phyloP scores from a whole-genome alignment of 2,797 vertebrate genomes.

The Cyprinodon diabolis region DNA sequence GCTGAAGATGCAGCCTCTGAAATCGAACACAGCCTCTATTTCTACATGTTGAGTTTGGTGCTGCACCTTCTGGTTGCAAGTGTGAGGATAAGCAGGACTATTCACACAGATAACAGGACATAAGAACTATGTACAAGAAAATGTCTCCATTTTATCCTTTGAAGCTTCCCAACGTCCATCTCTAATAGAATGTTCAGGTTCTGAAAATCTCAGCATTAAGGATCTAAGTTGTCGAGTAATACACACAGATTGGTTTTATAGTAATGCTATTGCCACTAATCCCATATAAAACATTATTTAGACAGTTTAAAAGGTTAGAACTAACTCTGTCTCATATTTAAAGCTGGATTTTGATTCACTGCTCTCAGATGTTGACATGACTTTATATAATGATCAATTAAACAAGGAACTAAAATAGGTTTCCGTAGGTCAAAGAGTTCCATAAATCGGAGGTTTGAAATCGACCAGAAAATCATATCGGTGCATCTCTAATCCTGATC shows the following conservation, averaged over 20 bases:
- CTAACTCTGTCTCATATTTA: background rate
- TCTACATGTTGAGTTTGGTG: background rate
- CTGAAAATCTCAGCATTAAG: background rate
- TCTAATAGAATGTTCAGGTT: background rate
- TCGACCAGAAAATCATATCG: background rate
- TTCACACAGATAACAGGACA: background rate
- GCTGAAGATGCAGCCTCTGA: no score
- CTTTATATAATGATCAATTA: background rate
- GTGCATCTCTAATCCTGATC: slow-evolving; percentile 12
- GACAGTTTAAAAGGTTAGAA: background rate
- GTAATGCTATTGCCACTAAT: background rate
- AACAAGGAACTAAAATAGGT: background rate
- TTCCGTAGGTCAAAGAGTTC: background rate
- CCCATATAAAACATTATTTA: background rate
- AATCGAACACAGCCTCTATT: background rate
- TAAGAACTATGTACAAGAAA: background rate
- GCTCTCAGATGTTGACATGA: background rate
- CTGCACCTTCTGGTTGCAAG: no score
- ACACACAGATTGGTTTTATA: background rate
- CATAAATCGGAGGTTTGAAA: background rate
- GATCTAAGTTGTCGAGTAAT: background rate
- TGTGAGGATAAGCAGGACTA: background rate
- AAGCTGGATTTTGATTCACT: background rate
- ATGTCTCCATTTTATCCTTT: background rate
- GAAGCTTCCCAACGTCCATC: background rate